Conservation (phyloP, 2,888 invertebrate genomes). For the Ypsolopha sequella region DNA sequence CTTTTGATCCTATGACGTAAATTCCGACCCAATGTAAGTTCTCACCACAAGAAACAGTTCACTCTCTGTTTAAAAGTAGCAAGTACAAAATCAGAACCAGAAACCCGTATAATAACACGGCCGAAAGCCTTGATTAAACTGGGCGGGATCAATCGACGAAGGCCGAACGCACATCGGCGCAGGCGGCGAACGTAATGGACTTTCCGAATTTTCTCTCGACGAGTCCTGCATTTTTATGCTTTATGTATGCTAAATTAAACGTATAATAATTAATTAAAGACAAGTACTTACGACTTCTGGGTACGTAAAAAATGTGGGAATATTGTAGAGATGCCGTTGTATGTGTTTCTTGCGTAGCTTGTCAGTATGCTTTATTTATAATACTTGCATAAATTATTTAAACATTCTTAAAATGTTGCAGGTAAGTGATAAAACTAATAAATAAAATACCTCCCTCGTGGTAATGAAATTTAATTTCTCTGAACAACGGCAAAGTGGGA, state of each 20-base stretch:
- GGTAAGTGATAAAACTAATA: background rate
- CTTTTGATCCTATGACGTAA: no score
- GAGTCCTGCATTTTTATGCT: background rate
- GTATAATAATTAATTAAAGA: background rate
- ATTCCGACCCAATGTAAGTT: no score
- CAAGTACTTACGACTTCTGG: no score
- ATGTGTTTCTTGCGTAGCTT: background rate
- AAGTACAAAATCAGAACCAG: no score
- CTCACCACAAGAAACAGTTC: no score
- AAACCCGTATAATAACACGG: no score
- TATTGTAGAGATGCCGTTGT: background rate
- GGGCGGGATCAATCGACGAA: background rate
- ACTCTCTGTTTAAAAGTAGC: no score
- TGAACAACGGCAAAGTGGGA: conserved; percentile 42
- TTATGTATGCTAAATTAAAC: background rate
- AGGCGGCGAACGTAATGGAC: conserved; percentile 11
- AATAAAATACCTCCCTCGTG: conserved; percentile 11
- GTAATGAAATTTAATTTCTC: conserved; percentile 52
- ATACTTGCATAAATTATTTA: background rate
- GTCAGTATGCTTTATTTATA: background rate
- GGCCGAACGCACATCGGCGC: conserved; percentile 4
- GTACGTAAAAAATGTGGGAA: no score
- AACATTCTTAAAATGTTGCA: background rate
- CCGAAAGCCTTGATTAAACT: background rate
- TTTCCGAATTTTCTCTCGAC: conserved; percentile 6